Base-by-base conservation (phyloP, 2,888 invertebrate genomes). In the Thumatha senex region DNA sequence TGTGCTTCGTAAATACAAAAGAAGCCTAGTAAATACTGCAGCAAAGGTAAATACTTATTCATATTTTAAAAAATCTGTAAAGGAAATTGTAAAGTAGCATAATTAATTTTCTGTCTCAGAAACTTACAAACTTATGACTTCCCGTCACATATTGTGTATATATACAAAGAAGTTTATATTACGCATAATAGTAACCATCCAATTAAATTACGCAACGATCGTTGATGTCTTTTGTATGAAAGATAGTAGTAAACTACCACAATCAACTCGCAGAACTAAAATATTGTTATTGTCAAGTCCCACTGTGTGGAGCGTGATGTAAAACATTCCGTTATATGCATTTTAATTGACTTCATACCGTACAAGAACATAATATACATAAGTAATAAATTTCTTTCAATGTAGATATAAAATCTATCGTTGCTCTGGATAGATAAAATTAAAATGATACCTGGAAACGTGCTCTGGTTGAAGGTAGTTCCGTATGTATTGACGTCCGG, bases 401-500 rank as follows among this genome's bases (percentile, higher is more conserved):
- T 24, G 18, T 42, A 42, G 43, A 33, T 41, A 51, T 53, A 18
- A 49, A 70, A 57, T 68, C 63, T 67, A 68, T 67, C 54, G 45
- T 35, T 72, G 75, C 68, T 77, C 76, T 77, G 77, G 61, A 76
- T 74, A 72, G 61, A 70, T 72, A 71, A 74, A 69, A 76, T 73
- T 75, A 72, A 80, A 77, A 74, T 72, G 75, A 81, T 84, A 89
- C 84, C 81, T 89, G 86, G 89, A 89, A 89, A 84, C 78, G 80
- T 78, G 83, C 81, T 80, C 74, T 68, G 74, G 63, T 68, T 65
- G 87, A 89, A 89, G 89, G 87, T 87, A 86, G 84, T 90, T 89
- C 90, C 90, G 89, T 81, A 79, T 89, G 77, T 68, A 74, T 80
- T 80, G 78, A 89, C 80, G 88, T 89, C 90, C 90, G 90, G 89